A percentile compares a stretch with the other conserved stretches of the same genome.
phyloP scores from a whole-genome alignment of 2,888 invertebrate species.

The Melipona bicolor region DNA sequence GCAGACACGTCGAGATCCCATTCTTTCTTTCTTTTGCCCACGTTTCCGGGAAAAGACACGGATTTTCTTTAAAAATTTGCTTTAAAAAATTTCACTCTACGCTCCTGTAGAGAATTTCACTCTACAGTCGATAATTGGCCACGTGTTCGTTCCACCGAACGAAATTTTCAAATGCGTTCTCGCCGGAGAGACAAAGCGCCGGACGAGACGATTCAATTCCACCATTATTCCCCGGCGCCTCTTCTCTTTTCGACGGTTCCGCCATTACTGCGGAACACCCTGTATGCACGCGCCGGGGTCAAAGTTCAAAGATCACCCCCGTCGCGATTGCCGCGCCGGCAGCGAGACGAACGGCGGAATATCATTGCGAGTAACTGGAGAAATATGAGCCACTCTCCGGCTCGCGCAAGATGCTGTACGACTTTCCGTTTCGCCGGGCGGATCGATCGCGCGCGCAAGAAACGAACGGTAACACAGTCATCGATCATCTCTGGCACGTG shows the following conservation, averaged over 20 bases:
- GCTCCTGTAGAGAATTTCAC: too few relatives aligned
- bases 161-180: too few relatives aligned
- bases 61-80: too few relatives aligned
- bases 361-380: background rate
- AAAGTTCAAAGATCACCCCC: background rate
- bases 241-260: background rate
- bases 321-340: background rate
- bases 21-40: too few relatives aligned
- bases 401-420: background rate
- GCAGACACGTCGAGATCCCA: too few relatives aligned
- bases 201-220: too few relatives aligned
- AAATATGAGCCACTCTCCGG: constrained; percentile 26
- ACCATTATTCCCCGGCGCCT: too few relatives aligned
- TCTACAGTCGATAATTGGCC: too few relatives aligned
- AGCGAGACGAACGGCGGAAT: background rate
- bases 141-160: too few relatives aligned
- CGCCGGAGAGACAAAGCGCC: too few relatives aligned
- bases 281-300: background rate
- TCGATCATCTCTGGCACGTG: constrained; percentile 56
- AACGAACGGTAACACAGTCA: constrained; percentile 25
- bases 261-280: background rate
- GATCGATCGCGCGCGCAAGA: constrained; percentile 22
- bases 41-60: too few relatives aligned
- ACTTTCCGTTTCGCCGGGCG: constrained; percentile 37
- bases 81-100: too few relatives aligned